Evolutionary conservation across 1,140 invertebrate species (phyloP).

Genomic region (Galleria mellonella): DNA sequence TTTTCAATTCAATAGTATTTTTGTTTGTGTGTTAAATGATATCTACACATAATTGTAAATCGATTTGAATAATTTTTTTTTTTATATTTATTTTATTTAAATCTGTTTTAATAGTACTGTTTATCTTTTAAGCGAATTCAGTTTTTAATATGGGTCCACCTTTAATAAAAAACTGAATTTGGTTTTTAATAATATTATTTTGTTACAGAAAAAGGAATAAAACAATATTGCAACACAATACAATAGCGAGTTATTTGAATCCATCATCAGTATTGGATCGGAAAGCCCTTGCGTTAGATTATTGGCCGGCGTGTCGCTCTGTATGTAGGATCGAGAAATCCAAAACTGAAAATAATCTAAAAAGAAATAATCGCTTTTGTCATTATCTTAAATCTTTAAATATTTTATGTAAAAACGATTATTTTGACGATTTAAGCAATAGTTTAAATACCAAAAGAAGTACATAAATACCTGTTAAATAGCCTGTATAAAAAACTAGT

Average conservation of each 20-base stretch:
- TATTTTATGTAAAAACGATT: constrained; percentile 54
- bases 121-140: too few relatives aligned
- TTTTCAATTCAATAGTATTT: too few relatives aligned
- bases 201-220: constrained; percentile 47
- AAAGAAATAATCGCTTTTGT: constrained; percentile 77
- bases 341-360: constrained; percentile 64
- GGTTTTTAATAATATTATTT: constrained; percentile 9
- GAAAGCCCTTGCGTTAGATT: constrained; percentile 67
- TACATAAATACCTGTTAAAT: too few relatives aligned
- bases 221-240: constrained; percentile 35
- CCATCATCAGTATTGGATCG: constrained; percentile 44
- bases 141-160: too few relatives aligned
- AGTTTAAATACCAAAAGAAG: constrained; percentile 28
- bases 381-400: constrained; percentile 74
- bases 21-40: too few relatives aligned
- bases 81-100: too few relatives aligned
- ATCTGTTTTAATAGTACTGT: too few relatives aligned
- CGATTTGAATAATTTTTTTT: too few relatives aligned
- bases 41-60: too few relatives aligned
- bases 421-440: constrained; percentile 51
- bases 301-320: constrained; percentile 73
- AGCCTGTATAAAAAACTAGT: too few relatives aligned
- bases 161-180: background rate
- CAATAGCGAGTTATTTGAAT: constrained; percentile 42
- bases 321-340: constrained; percentile 75